phyloP scores from a whole-genome alignment of 2,888 invertebrate species.

The Trisateles emortualis region DNA sequence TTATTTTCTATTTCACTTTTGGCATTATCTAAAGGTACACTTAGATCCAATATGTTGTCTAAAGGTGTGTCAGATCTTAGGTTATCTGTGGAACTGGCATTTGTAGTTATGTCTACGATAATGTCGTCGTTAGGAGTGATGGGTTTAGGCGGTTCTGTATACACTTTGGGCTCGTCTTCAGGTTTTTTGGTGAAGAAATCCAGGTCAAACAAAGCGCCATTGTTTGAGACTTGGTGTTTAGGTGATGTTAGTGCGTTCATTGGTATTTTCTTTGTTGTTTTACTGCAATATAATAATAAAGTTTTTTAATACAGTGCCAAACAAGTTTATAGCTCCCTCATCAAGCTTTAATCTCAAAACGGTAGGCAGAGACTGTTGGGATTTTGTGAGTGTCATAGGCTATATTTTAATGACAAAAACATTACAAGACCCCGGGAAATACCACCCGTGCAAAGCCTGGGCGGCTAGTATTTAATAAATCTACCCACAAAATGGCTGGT shows the following conservation, averaged over 20 bases:
- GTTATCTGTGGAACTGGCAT: conserved; percentile 50
- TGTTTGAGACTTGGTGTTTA: conserved; percentile 60
- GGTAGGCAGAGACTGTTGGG: too few relatives aligned
- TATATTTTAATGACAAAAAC: too few relatives aligned
- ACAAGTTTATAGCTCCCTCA: too few relatives aligned
- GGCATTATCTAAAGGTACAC: conserved; percentile 49
- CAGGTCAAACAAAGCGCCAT: conserved; percentile 75
- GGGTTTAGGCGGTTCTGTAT: conserved; percentile 31
- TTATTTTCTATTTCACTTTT: conserved; percentile 55
- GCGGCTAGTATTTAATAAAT: too few relatives aligned
- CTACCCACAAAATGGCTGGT: too few relatives aligned
- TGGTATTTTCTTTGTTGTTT: conserved; percentile 87
- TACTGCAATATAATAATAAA: conserved; percentile 68
- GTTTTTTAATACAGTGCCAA: too few relatives aligned
- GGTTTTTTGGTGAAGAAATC: conserved; percentile 82
- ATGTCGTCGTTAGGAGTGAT: conserved; percentile 76
- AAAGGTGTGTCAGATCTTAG: conserved; percentile 50
- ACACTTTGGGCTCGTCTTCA: conserved; percentile 45
- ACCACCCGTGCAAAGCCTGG: too few relatives aligned
- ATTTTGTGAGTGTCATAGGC: too few relatives aligned
- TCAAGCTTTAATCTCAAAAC: too few relatives aligned
- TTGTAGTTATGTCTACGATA: conserved; percentile 86
- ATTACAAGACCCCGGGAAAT: too few relatives aligned
- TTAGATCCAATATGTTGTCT: conserved; percentile 67
- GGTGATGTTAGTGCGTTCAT: conserved; percentile 87